Evolutionary conservation across 37 sponge, comb jelly and placozoan species (phyloP), one percentile per base, ranked within the genome.

Genomic region (Axinella damicornis): DNA sequence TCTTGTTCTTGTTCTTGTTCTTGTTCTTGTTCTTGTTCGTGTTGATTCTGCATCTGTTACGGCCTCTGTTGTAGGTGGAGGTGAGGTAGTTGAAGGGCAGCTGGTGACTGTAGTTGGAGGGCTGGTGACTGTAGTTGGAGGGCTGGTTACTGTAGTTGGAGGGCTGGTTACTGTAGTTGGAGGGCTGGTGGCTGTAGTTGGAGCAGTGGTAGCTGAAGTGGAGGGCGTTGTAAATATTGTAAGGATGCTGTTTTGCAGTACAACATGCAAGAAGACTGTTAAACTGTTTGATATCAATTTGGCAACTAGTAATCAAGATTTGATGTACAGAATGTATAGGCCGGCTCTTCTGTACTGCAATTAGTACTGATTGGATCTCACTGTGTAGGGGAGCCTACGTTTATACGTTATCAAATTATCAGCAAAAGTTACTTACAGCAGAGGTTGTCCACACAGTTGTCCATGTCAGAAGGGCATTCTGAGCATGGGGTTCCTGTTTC

Each of bases 401-500:
- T 4, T 46, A 9, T 46, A 46, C 46, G 46, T 9, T 46, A 46
- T n/a, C n/a, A n/a, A n/a, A n/a, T n/a, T n/a, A n/a, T n/a, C n/a
- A n/a, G n/a, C n/a, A n/a, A n/a, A n/a, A 18, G 18, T 56, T 14
- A 61, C 62, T 61, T 61, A 61, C 62, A 27, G 14, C 62, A 61
- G 62, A 61, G 62, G 62, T 61, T 11, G 12, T 61, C 25, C 62
- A 61, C 62, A 25, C 62, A 61, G 14, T 14, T 61, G 27, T 5
- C 12, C 62, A 22, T 25, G 27, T 61, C 14, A 61, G 62, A 61
- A 61, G 79, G 79, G 39, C 79, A 79, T 16, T n/a, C 27, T 18
- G 79, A 66, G 54, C 79, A 79, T 22, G 65, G 66, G 30, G 19
- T 41, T 30, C 79, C 79, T 28, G 53, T 11, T 21, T 4, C 1